Percentiles rank a stretch among this genome's conserved stretches.
These are phyloP conservation scores for Whitmania pigra DNA, from an alignment of 1,140 invertebrate genomes.

Conservation along the genomic window DNA sequence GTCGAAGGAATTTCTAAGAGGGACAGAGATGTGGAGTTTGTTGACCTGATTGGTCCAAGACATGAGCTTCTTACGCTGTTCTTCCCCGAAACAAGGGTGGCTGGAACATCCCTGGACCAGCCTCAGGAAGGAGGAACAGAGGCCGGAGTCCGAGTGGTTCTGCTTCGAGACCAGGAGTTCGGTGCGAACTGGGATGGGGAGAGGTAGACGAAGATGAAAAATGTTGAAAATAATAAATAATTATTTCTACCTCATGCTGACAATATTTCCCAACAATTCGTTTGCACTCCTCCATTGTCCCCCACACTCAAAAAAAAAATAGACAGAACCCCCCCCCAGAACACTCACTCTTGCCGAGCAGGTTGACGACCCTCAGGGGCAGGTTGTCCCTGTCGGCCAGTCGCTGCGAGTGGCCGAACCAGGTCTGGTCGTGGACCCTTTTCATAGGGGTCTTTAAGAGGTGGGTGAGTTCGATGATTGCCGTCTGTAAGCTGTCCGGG, in stretches of 20 bases:
- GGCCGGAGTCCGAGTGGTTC: background rate
- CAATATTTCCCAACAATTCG: background rate
- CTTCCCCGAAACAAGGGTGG: constrained; percentile 50
- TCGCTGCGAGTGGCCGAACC: background rate
- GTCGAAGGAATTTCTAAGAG: background rate
- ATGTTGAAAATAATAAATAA: too few relatives aligned
- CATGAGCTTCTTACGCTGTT: constrained; percentile 55
- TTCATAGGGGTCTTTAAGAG: background rate
- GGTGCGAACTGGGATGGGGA: background rate
- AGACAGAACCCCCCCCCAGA: background rate
- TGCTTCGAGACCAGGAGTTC: background rate
- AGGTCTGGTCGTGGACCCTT: background rate
- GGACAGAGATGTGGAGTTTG: constrained; percentile 25
- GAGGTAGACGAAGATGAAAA: constrained; percentile 28
- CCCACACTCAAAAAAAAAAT: background rate
- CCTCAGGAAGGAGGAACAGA: background rate
- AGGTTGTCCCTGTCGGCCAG: background rate
- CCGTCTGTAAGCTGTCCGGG: background rate
- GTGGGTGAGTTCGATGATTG: constrained; percentile 1
- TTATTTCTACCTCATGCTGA: too few relatives aligned
- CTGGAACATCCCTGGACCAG: constrained; percentile 20
- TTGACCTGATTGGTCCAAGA: constrained; percentile 54
- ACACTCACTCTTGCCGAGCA: background rate
- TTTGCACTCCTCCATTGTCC: background rate
- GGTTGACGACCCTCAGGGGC: background rate